These are phyloP conservation scores for Junonia oenone DNA, from an alignment of 2,888 invertebrate species.

Conservation along the genomic window DNA sequence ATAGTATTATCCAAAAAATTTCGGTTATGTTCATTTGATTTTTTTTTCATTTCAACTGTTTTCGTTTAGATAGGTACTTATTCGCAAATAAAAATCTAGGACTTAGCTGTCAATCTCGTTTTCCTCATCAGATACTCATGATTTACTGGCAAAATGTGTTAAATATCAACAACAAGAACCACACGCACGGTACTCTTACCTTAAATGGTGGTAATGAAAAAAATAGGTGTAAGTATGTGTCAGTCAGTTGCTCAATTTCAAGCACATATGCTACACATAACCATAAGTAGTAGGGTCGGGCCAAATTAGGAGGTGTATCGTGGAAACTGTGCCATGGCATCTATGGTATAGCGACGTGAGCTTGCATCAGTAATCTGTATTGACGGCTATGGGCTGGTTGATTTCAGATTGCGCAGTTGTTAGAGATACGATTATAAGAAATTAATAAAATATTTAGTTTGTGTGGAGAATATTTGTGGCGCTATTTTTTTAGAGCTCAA, in stretches of 20 bases:
- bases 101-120: no score
- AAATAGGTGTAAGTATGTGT: neutral
- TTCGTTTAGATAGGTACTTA: no score
- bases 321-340: conserved; percentile 61
- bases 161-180: neutral
- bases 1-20: no score
- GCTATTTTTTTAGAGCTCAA: no score
- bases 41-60: no score
- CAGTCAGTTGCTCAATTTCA: conserved; percentile 2
- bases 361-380: conserved; percentile 33
- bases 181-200: neutral
- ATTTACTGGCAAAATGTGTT: neutral
- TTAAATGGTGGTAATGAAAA: neutral
- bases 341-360: conserved; percentile 35
- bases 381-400: conserved; percentile 1
- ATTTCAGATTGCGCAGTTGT: neutral
- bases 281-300: conserved; percentile 18
- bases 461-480: no score
- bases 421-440: no score
- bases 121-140: no score
- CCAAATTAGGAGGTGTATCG: conserved; percentile 55
- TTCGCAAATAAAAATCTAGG: no score
- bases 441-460: no score
- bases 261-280: conserved; percentile 10
- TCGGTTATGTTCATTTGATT: no score